Conservation (phyloP, 2,113 vertebrate species). For the Machaerirhynchus nigripectus region DNA sequence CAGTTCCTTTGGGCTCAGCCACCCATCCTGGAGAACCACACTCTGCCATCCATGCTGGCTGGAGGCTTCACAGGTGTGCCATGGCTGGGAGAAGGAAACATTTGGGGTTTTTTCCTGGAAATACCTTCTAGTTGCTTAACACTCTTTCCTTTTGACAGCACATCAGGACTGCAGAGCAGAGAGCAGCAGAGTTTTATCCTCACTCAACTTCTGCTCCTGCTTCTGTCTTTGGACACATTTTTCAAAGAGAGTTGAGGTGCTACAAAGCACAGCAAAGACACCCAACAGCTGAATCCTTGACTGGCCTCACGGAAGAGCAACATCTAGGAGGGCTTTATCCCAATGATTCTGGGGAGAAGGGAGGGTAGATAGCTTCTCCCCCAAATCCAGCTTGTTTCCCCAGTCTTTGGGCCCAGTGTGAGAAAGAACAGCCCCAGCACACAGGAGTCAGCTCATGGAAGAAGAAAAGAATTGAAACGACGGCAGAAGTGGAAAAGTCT, state of each 20-base stretch:
- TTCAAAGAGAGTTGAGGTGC: neutral
- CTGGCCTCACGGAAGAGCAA: neutral
- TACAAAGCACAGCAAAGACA: neutral
- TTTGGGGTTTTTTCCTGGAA: neutral
- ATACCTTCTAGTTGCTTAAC: neutral
- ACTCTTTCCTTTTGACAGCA: neutral
- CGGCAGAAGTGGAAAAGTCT: neutral
- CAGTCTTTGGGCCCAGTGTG: neutral
- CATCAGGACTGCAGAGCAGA: neutral
- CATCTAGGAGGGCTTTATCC: neutral
- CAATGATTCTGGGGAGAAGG: neutral
- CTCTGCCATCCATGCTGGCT: neutral
- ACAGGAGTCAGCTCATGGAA: neutral
- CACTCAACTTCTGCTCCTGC: neutral
- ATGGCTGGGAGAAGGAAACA: neutral
- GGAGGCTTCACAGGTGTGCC: neutral
- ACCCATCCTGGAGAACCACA: neutral
- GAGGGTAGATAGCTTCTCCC: neutral
- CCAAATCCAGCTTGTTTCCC: neutral
- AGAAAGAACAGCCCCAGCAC: neutral
- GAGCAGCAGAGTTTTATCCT: neutral
- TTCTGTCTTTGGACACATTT: neutral
- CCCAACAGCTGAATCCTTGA: rapidly evolving
- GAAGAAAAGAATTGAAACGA: neutral
- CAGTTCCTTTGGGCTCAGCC: neutral